phyloP scores from a whole-genome alignment of 2,888 invertebrate species.

The Scrobipalpa atriplicella region DNA sequence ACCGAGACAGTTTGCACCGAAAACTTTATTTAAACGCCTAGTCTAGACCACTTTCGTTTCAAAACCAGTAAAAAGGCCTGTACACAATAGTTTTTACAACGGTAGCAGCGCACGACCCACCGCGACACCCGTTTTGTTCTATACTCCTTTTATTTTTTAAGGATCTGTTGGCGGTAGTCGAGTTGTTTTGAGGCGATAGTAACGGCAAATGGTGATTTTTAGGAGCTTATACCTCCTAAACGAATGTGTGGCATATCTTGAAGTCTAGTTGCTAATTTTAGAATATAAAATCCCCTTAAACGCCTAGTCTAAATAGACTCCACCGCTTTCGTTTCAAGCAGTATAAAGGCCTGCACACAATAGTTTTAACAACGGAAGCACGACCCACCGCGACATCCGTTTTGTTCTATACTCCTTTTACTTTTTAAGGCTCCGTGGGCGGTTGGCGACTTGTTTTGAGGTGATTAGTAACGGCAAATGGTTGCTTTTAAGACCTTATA shows the following conservation, averaged over 20 bases:
- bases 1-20: too few species aligned
- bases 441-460: not conserved
- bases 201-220: too few species aligned
- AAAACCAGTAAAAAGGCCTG: not conserved
- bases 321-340: constrained; percentile 15
- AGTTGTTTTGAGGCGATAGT: not conserved
- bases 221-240: too few species aligned
- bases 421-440: constrained; percentile 8
- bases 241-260: too few species aligned
- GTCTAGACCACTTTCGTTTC: constrained; percentile 18
- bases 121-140: constrained; percentile 25
- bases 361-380: constrained; percentile 26
- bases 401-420: constrained; percentile 17
- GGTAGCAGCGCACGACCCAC: constrained; percentile 20
- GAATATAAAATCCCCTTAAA: too few species aligned
- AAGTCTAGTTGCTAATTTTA: too few species aligned
- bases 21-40: too few species aligned
- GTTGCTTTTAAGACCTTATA: too few species aligned
- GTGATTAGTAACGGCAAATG: too few species aligned
- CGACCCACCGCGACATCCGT: constrained; percentile 21
- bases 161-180: not conserved
- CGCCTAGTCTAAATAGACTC: constrained; percentile 12
- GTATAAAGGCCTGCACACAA: constrained; percentile 19
- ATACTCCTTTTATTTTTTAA: constrained; percentile 8
- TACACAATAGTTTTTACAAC: constrained; percentile 28